Evolutionary conservation across 64 coral and sea anemone genomes (phyloP), one percentile per base, ranked within the genome.

Genomic region (Porites australiensis): DNA sequence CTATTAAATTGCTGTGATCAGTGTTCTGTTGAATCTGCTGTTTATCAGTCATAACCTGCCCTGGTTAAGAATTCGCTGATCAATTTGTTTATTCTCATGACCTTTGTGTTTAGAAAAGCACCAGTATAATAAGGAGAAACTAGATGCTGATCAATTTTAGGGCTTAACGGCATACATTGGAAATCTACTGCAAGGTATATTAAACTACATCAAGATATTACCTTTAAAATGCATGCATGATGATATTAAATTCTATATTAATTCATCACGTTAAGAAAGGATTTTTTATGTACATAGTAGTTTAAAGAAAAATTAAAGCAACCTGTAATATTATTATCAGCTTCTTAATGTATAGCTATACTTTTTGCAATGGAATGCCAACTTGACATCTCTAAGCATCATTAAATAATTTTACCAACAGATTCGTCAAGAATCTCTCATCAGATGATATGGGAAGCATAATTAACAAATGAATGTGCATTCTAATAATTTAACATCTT

Each of bases 201-300:
- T 57, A 57, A 12, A 12, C 54, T 4, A 55, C 5, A 37, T 37
- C 27, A 37, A 37, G 27, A 37, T 37, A 57, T 57, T 5, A 76
- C 73, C 47, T 76, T 47, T 76, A 76, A 50, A 50, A 48, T 50
- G 73, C 18, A 76, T 76, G 73, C 73, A 76, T 49, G 15, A 76
- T 74, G 44, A 76, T 76, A 45, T 13, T 48, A 76, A 76, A 50
- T 52, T 76, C 46, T 57, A 57, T 57, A 37, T 37, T 37, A 37
- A 37, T 37, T 37, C 0, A 37, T 37, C 27, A 37, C 12, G 2
- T 57, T 57, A 9, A 76, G 48, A 75, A 52, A 6, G 73, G 46
- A 50, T 22, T 21, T 9, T 76, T 50, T 48, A 50, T 76, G 48
- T 16, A 76, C 46, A 76, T 50, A 16, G 46, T 76, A 76, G 49